phyloP scores from a whole-genome alignment of 2,113 vertebrate genomes.

The Delphinus delphis region DNA sequence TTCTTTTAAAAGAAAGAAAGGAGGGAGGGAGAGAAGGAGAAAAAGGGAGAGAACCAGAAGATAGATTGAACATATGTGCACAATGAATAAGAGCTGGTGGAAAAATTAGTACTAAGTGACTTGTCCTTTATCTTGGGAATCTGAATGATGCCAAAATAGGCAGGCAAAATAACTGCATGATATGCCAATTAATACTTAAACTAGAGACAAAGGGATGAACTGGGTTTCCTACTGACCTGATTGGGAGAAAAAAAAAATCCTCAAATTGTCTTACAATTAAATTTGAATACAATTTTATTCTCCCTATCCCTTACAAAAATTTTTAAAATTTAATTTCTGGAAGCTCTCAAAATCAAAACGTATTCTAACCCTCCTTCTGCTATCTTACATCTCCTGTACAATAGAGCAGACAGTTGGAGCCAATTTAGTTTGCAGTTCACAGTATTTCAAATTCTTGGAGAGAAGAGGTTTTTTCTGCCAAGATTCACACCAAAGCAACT shows the following conservation, averaged over 20 bases:
- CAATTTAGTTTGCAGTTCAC: constrained; percentile 62
- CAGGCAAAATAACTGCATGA: constrained; percentile 19
- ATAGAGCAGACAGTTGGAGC: constrained; percentile 40
- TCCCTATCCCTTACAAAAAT: not conserved
- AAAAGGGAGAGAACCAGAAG: not conserved
- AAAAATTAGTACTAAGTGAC: constrained; percentile 1
- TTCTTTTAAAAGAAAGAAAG: not conserved
- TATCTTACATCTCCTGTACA: not conserved
- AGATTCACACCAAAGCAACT: constrained; percentile 72
- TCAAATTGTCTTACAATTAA: constrained; percentile 9
- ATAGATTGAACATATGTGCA: not conserved
- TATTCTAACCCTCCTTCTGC: constrained; percentile 49
- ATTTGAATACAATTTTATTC: constrained; percentile 6
- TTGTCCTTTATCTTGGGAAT: constrained; percentile 36
- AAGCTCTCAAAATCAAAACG: constrained; percentile 40
- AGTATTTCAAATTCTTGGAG: constrained; percentile 65
- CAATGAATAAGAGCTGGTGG: not conserved
- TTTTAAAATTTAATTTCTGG: constrained; percentile 1
- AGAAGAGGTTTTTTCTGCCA: constrained; percentile 66
- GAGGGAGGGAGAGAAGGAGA: not conserved
- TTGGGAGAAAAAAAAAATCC: not conserved
- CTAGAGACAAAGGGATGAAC: constrained; percentile 36
- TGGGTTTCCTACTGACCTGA: not conserved
- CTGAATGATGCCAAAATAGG: not conserved
- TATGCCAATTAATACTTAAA: constrained; percentile 33